Evolutionary conservation across 2,113 vertebrate genomes (phyloP).

Genomic region (Coptodon bakossiorum): DNA sequence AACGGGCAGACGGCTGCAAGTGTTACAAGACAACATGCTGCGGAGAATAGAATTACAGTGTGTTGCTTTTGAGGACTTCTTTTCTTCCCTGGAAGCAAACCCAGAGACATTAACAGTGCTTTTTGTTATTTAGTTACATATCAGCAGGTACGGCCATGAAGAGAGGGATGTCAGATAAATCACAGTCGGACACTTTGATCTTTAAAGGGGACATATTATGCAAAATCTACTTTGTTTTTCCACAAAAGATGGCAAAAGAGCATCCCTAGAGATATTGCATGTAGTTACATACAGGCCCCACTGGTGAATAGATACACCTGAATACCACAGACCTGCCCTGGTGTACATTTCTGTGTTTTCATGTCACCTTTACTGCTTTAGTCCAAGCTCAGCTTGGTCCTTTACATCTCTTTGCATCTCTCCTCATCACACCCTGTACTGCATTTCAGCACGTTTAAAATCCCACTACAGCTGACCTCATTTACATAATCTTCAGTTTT

Average conservation of each 20-base stretch:
- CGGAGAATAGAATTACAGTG: background rate
- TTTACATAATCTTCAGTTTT: background rate
- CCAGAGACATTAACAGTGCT: background rate
- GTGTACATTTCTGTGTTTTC: background rate
- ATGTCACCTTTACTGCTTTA: background rate
- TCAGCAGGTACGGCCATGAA: background rate
- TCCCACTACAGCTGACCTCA: background rate
- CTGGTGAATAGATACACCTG: background rate
- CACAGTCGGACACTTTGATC: background rate
- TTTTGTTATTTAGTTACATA: conserved; percentile 7
- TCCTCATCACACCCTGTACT: background rate
- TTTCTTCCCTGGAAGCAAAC: background rate
- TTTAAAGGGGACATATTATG: background rate
- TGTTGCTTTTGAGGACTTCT: conserved; percentile 1
- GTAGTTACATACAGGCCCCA: background rate
- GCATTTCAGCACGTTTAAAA: background rate
- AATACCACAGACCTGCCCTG: background rate
- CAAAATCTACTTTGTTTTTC: background rate
- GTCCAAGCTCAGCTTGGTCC: background rate
- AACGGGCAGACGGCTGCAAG: background rate
- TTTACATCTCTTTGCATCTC: background rate
- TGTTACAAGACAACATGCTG: background rate
- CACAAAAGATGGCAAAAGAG: background rate
- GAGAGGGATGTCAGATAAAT: background rate
- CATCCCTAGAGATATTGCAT: background rate